Base-by-base conservation (phyloP, 2,797 vertebrate genomes). In the Okamejei kenojei region DNA sequence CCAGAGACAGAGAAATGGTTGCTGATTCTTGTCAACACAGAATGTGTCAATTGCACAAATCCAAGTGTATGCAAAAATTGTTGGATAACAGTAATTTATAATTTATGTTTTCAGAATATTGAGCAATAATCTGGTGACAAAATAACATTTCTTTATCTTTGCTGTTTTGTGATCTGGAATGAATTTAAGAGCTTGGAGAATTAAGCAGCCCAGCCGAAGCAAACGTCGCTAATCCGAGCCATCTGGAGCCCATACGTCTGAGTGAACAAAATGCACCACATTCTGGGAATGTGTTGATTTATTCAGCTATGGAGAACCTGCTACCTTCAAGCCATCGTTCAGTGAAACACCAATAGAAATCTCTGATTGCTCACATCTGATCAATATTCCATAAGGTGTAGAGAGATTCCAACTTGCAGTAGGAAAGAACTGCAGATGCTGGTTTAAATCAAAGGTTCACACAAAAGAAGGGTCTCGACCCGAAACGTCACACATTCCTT, bases 211-310 rank as follows among this genome's bases (percentile, higher is more conserved):
- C 38, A 92, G 26, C 38, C 45, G 90, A 92, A 74, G 38, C 71
- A 74, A 92, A 92, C 54, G 65, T 54, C 15, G 2, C 21, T 76
- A 74, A 92, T 76, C 90, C 90, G 58, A 54, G 90, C 90, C 90
- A 92, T 92, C 90, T 92, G 90, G 90, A 90, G 86, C 86, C 65
- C 65, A 90, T 21, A 71, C 35, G 17, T 90, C 71, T 90, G 86
- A 58, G 7, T 92, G 71, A 92, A 92, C 35, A 35, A 71, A 76
- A 91, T 13, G 90, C 38, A 35, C 23, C 71, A 92, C 71, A 92
- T 73, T 73, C 71, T 74, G 71, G 90, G 76, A 38, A 76, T 26
- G 38, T 92, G 68, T 63, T 35, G 63, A 68, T 35, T 88, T 68
- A 88, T 88, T 68, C 90, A 92, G 73, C 0, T 26, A 23, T 7